Evolutionary conservation across 2,888 invertebrate genomes (phyloP), one percentile per base, ranked within the genome.

Genomic region (Leptopilina myrica): DNA sequence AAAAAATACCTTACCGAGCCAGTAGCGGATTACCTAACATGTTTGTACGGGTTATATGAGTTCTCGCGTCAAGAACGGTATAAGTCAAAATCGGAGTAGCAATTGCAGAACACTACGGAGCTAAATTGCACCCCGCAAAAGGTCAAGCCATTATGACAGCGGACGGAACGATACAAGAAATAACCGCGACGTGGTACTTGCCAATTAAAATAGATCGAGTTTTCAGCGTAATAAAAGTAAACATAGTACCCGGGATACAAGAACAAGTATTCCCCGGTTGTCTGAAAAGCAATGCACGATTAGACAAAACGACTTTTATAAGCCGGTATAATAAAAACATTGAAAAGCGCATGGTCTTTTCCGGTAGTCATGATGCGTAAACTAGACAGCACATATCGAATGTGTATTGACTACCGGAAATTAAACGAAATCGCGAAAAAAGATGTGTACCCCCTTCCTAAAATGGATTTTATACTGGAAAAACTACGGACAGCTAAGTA

Each of bases 1-100:
- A 20, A 78, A 40, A 5, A 80, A 26, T 78, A 78, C 5, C 77
- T 77, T 9, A 76, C 66, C 6, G 78, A 80, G 15, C 49, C 49
- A 8, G 77, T 76, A 0, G 49, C 66, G 9, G 33, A 78, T 73
- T 80, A 75, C 40, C 33, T 80, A 15, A 77, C 65, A 0, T 80
- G 77, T 40, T 40, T 80, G 8, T 73, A 76, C 15, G 75, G 49
- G 2, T 46, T 80, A 12, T 80, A 76, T 12, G 14, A 12, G 0
- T 65, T 66, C 49, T 76, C 78, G 49, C 49, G 49, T 49, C 49
- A 8, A 9, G 49, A 3, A 49, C 49, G 9, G 49, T 49, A 49
- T 49, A 11, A 49, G 49, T 11, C 11, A 11, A 49, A 49, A 49
- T 49, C 4, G 49, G 49, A 9, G n/a, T n/a, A 4, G n/a, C 59